phyloP scores from a whole-genome alignment of 2,113 vertebrate species.

The Falco punctatus region DNA sequence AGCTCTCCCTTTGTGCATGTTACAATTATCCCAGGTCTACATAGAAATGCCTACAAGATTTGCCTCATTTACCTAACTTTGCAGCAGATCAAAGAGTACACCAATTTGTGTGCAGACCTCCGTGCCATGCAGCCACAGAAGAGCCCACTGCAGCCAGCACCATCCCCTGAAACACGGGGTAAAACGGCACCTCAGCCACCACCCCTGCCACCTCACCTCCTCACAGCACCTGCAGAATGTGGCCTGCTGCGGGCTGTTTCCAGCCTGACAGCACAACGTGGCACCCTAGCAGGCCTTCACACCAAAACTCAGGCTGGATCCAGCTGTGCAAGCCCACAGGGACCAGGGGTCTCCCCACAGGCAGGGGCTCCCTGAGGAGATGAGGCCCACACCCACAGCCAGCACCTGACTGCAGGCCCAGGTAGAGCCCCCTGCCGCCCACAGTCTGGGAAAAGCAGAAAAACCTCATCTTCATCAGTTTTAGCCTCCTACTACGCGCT shows the following conservation, averaged over 20 bases:
- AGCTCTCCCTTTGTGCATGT: accelerated
- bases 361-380: accelerated
- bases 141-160: accelerated
- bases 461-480: accelerated
- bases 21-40: not conserved
- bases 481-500: accelerated
- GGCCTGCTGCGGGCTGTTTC: accelerated
- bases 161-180: accelerated
- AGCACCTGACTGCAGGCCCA: accelerated
- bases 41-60: accelerated
- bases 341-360: accelerated
- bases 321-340: accelerated
- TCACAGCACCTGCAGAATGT: not conserved
- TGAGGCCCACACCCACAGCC: accelerated
- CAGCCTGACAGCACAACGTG: accelerated
- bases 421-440: accelerated
- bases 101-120: accelerated
- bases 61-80: accelerated
- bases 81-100: not conserved
- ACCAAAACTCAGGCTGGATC: no score
- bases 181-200: not conserved
- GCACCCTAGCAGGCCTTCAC: accelerated
- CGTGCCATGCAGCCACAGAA: accelerated
- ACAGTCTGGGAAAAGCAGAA: accelerated
- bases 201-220: not conserved